A percentile compares a stretch with the other conserved stretches of the same genome.
phyloP scores from a whole-genome alignment of 37 sponge, comb jelly and placozoan species.

The Oscarella lobularis region DNA sequence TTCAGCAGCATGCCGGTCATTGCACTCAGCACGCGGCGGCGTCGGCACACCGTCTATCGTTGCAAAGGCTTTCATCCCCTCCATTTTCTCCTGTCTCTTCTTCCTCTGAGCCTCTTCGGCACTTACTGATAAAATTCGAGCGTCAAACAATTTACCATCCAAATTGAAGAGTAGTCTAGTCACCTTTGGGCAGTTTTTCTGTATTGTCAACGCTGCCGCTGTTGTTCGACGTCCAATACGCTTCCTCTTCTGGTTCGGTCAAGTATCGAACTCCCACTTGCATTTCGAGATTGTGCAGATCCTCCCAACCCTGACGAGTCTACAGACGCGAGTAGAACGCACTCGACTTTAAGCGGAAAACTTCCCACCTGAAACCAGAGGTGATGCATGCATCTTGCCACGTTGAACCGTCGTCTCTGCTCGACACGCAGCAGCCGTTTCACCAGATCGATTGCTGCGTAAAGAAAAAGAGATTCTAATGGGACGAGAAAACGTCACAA shows the following conservation, averaged over 20 bases:
- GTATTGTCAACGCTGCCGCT: too few species aligned
- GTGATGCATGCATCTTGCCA: constrained; percentile 61
- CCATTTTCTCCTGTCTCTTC: background rate
- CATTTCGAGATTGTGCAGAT: constrained; percentile 55
- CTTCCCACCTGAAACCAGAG: constrained; percentile 60
- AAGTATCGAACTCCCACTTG: constrained; percentile 47
- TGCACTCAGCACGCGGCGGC: background rate
- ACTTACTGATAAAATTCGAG: too few species aligned
- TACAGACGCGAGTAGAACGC: background rate
- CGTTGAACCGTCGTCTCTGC: constrained; percentile 49
- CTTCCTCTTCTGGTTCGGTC: constrained; percentile 70
- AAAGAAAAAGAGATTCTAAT: background rate
- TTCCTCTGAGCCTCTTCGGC: background rate
- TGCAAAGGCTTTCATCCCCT: background rate
- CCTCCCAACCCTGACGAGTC: constrained; percentile 39
- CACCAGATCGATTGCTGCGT: constrained; percentile 78
- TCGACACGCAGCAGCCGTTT: constrained; percentile 67
- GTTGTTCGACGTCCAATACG: constrained; percentile 67
- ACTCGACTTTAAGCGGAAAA: background rate
- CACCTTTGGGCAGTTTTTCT: too few species aligned
- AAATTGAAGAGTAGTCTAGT: too few species aligned
- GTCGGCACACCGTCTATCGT: background rate
- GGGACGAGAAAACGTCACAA: background rate
- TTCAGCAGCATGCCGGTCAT: background rate
- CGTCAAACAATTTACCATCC: too few species aligned